Conservation (phyloP, 2,888 invertebrate species). For the Apamea anceps region DNA sequence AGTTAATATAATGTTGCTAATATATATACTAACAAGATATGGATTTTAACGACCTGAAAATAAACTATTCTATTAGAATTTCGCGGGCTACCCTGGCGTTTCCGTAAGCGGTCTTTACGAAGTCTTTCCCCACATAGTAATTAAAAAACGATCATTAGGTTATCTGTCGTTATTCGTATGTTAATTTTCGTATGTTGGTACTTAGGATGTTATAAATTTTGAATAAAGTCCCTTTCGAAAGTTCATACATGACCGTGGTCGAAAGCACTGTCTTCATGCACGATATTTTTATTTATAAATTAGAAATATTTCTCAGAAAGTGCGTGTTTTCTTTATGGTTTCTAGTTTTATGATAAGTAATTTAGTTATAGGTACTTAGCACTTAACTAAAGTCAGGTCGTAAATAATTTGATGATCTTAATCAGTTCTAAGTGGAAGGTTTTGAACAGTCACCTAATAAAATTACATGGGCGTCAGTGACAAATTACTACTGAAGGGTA, state of each 20-base stretch:
- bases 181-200: no score
- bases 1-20: no score
- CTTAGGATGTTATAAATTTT: neutral
- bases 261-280: neutral
- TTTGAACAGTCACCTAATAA: neutral
- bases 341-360: neutral
- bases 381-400: constrained; percentile 7
- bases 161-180: no score
- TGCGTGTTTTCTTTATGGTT: neutral
- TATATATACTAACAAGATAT: no score
- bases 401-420: neutral
- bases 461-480: neutral
- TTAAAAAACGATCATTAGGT: neutral
- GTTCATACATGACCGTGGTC: neutral
- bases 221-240: neutral
- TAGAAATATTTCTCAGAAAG: neutral
- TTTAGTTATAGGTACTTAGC: neutral
- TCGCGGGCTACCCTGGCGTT: no score
- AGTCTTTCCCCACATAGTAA: neutral
- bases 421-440: neutral
- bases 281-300: neutral
- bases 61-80: no score
- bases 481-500: no score
- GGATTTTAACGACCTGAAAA: no score
- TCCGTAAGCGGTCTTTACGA: neutral